A percentile compares a stretch with the other conserved stretches of the same genome.
Conservation (phyloP, 2,113 vertebrate genomes). For the Ranitomeya imitator region DNA sequence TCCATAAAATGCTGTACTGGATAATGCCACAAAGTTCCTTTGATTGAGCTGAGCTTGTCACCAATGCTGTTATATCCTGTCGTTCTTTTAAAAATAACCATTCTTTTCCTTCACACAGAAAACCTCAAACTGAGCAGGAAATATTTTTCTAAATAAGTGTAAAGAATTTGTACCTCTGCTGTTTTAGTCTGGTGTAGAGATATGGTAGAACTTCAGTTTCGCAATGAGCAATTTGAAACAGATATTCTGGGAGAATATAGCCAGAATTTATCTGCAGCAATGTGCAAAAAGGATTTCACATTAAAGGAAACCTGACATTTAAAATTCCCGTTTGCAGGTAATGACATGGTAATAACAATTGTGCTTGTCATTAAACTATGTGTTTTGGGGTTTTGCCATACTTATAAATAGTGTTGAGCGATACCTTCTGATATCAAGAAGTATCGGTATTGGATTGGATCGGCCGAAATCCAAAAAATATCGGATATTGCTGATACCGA, state of each 20-base stretch:
- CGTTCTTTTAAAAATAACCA: constrained; percentile 46
- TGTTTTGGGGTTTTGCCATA: no score
- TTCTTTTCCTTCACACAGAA: constrained; percentile 44
- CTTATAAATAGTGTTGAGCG: no score
- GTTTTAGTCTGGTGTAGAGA: constrained; percentile 74
- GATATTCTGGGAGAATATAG: constrained; percentile 66
- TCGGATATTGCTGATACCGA: no score
- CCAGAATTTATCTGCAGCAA: constrained; percentile 62
- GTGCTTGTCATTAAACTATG: no score
- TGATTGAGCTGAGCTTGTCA: constrained; percentile 54
- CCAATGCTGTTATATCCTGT: constrained; percentile 56
- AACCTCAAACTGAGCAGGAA: constrained; percentile 73
- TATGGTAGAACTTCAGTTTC: constrained; percentile 63
- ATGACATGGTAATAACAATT: no score
- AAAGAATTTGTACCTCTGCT: constrained; percentile 68
- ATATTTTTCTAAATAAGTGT: constrained; percentile 72
- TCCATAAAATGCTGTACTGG: constrained; percentile 34
- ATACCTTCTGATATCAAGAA: no score
- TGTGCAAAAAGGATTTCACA: constrained; percentile 16
- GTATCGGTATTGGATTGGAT: no score
- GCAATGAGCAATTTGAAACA: constrained; percentile 68
- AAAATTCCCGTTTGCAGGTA: no score
- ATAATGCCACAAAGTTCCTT: constrained; percentile 54
- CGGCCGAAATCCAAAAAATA: no score
- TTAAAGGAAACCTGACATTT: no score